phyloP scores from a whole-genome alignment of 2,113 vertebrate species.

The Sus scrofa region DNA sequence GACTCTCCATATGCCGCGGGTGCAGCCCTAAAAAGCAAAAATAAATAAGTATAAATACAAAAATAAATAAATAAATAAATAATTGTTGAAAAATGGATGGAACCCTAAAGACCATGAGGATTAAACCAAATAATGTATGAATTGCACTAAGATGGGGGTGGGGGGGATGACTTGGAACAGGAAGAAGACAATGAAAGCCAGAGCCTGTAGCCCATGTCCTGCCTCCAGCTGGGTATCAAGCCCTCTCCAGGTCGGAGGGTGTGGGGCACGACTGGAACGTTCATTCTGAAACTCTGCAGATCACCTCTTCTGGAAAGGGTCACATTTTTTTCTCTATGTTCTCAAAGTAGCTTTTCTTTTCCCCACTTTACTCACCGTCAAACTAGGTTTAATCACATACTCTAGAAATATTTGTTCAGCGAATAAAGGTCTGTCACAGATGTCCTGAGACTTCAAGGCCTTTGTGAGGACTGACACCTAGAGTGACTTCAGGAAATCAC shows the following conservation, averaged over 20 bases:
- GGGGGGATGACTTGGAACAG: neutral
- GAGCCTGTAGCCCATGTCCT: neutral
- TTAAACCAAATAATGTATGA: neutral
- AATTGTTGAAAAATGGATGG: neutral
- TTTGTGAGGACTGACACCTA: neutral
- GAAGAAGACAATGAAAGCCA: constrained; percentile 10
- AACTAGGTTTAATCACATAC: neutral
- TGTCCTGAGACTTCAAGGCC: neutral
- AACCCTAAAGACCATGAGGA: neutral
- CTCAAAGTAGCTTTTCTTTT: neutral
- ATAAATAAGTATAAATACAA: no score
- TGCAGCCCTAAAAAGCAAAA: no score
- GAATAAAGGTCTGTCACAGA: neutral
- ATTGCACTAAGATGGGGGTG: neutral
- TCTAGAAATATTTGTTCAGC: constrained; percentile 15
- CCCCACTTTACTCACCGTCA: neutral
- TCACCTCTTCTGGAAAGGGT: neutral
- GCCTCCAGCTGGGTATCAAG: no score
- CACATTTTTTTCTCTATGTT: constrained; percentile 22
- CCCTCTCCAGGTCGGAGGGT: no score
- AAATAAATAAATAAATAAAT: no score
- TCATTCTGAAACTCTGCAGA: neutral
- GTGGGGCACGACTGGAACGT: neutral
- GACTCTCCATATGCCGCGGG: no score
- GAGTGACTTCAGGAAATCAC: neutral